These are phyloP conservation scores for Saccostrea glomerata DNA, from an alignment of 1,140 invertebrate genomes.

Conservation along the genomic window DNA sequence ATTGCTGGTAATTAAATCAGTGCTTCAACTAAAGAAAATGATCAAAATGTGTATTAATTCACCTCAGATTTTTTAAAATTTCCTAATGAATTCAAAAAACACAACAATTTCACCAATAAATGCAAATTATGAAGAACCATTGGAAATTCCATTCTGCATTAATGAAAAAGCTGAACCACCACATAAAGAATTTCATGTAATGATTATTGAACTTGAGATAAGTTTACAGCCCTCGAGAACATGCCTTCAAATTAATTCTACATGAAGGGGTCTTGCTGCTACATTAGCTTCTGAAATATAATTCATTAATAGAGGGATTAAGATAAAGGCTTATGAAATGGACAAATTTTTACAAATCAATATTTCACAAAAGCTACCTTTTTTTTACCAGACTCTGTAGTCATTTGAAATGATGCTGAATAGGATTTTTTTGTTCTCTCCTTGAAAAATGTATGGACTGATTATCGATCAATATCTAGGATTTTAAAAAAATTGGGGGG, in stretches of 20 bases:
- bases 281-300: not conserved
- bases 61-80: not conserved
- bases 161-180: not conserved
- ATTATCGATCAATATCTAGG: too few relatives aligned
- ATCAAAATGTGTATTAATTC: too few relatives aligned
- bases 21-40: too few relatives aligned
- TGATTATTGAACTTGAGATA: not conserved
- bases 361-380: too few relatives aligned
- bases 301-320: not conserved
- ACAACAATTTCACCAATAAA: not conserved
- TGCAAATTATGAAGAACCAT: not conserved
- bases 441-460: too few relatives aligned
- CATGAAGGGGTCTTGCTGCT: not conserved
- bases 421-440: too few relatives aligned
- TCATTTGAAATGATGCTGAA: too few relatives aligned
- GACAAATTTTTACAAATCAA: too few relatives aligned
- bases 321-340: too few relatives aligned
- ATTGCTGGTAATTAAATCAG: too few relatives aligned
- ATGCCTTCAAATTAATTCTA: constrained; percentile 1
- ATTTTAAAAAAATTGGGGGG: too few relatives aligned
- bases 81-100: not conserved
- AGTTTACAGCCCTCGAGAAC: not conserved
- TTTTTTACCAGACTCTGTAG: too few relatives aligned
- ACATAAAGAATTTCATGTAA: not conserved
- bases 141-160: not conserved